Percentiles rank a stretch among this genome's conserved stretches.
Evolutionary conservation across 2,888 invertebrate genomes (phyloP).

Genomic region (Tipula lateralis): DNA sequence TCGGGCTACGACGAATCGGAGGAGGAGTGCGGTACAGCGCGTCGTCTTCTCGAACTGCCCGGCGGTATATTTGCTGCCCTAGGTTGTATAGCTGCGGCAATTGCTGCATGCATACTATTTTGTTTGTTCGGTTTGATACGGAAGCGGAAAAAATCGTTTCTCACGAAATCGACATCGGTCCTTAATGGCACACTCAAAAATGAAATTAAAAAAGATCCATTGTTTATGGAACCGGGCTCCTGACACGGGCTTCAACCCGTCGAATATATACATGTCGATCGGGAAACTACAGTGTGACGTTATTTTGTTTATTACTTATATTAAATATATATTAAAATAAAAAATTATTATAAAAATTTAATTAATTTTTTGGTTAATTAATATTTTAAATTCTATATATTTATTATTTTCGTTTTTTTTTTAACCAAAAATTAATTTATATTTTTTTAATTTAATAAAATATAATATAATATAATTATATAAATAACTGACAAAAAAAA

Average conservation of each 20-base stretch:
- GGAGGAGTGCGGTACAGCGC: conserved; percentile 58
- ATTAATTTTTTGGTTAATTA: not conserved
- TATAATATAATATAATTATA: not conserved
- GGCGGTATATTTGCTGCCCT: conserved; percentile 54
- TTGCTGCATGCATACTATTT: conserved; percentile 55
- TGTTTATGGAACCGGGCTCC: conserved; percentile 58
- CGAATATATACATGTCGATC: conserved; percentile 89
- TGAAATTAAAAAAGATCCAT: conserved; percentile 53
- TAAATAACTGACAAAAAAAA: not conserved
- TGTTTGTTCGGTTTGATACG: conserved; percentile 57
- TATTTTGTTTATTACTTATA: conserved; percentile 37
- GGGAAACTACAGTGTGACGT: conserved; percentile 85
- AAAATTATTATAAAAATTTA: not conserved
- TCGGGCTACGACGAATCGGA: conserved; percentile 67
- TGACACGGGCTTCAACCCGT: conserved; percentile 87
- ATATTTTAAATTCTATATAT: not conserved
- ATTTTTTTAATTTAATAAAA: not conserved
- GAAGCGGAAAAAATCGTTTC: conserved; percentile 51
- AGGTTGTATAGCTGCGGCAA: conserved; percentile 56
- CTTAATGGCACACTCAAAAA: conserved; percentile 55
- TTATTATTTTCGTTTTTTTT: not conserved
- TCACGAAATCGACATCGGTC: conserved; percentile 41
- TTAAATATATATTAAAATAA: not conserved
- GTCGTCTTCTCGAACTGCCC: conserved; percentile 53
- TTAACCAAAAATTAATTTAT: not conserved